These are phyloP conservation scores for Cosmia pyralina DNA, from an alignment of 2,888 invertebrate species.

Conservation along the genomic window DNA sequence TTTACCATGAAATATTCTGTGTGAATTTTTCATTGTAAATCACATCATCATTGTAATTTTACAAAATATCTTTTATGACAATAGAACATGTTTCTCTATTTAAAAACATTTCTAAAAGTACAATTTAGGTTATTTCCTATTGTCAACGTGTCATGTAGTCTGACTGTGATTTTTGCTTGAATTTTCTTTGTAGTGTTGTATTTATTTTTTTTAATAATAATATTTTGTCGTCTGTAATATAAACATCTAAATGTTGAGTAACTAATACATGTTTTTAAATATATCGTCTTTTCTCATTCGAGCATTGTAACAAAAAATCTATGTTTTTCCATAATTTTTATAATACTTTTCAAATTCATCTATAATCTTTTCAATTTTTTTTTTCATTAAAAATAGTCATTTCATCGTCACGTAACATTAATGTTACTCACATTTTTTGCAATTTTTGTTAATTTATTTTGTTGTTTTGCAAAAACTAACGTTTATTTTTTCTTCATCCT, in stretches of 20 bases:
- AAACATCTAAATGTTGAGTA: conserved; percentile 57
- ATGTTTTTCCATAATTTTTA: conserved; percentile 29
- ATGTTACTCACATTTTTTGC: conserved; percentile 43
- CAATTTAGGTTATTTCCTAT: not conserved
- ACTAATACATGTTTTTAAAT: conserved; percentile 46
- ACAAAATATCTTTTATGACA: not conserved
- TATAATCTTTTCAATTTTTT: not conserved
- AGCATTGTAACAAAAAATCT: conserved; percentile 49
- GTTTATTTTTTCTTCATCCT: conserved; percentile 75
- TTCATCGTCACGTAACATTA: conserved; percentile 28
- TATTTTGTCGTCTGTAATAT: conserved; percentile 50
- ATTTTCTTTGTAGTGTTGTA: conserved; percentile 52
- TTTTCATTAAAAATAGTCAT: conserved; percentile 14
- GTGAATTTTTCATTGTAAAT: not conserved
- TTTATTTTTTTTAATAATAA: conserved; percentile 44
- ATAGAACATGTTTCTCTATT: not conserved
- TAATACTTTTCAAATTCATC: conserved; percentile 31
- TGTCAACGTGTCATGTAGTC: conserved; percentile 45
- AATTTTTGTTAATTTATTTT: conserved; percentile 20
- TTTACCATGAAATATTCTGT: no score
- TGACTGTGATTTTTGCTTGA: conserved; percentile 63
- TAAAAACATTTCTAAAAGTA: not conserved
- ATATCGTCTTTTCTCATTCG: conserved; percentile 31
- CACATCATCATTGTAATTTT: no score
- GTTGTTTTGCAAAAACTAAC: conserved; percentile 61